phyloP scores from a whole-genome alignment of 2,888 invertebrate species.

The Diarsia brunnea region DNA sequence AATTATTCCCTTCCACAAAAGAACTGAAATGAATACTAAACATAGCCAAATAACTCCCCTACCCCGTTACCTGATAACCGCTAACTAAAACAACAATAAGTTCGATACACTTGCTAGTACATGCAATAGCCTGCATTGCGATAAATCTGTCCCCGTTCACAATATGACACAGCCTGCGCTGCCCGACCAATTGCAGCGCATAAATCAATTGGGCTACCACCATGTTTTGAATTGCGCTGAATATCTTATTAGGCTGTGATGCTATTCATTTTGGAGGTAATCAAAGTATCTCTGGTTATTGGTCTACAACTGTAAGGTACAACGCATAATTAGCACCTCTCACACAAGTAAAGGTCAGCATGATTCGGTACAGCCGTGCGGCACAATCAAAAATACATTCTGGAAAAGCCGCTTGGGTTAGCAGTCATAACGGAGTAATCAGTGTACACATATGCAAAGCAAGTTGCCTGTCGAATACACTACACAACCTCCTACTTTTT shows the following conservation, averaged over 20 bases:
- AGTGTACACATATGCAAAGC: not conserved
- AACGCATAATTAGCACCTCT: not conserved
- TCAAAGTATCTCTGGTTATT: not conserved
- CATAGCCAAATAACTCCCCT: not conserved
- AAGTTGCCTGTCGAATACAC: not conserved
- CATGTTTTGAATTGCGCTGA: slow-evolving; percentile 47
- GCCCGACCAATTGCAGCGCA: slow-evolving; percentile 49
- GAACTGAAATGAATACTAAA: slow-evolving; percentile 17
- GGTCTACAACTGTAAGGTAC: not conserved
- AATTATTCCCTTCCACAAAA: not conserved
- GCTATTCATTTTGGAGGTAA: not conserved
- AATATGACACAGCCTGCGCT: slow-evolving; percentile 62
- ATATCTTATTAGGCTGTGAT: slow-evolving; percentile 35
- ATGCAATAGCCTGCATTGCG: slow-evolving; percentile 64
- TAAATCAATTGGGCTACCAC: slow-evolving; percentile 59
- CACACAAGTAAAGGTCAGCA: not conserved
- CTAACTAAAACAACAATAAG: slow-evolving; percentile 29
- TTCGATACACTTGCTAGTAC: slow-evolving; percentile 50
- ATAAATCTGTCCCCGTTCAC: slow-evolving; percentile 65
- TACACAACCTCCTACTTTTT: not conserved
- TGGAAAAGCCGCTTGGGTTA: too few relatives aligned
- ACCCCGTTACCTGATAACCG: slow-evolving; percentile 17
- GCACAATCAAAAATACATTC: not conserved
- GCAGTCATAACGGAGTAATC: not conserved
- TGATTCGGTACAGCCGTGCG: not conserved